Conservation (phyloP, 35 echinoderm and acorn worm species). For the Strongylocentrotus purpuratus region DNA sequence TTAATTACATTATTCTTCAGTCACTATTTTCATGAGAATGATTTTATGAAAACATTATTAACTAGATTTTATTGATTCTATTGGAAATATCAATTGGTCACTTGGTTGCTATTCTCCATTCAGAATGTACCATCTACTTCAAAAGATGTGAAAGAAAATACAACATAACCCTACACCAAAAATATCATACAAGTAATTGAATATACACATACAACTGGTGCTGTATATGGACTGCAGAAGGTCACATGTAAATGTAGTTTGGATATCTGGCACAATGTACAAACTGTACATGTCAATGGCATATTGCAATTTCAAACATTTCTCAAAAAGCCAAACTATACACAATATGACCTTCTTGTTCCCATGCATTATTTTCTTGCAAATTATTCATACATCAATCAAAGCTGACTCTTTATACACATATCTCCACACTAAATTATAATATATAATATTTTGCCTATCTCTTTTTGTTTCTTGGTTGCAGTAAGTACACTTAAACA, state of each 20-base stretch:
- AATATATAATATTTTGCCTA: conserved; percentile 8
- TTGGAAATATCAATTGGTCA: neutral
- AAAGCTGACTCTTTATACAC: conserved; percentile 1
- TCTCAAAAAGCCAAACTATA: conserved; percentile 13
- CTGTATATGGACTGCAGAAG: neutral
- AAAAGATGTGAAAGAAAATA: neutral
- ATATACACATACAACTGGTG: neutral
- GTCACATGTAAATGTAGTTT: neutral
- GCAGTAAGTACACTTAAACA: conserved; percentile 12
- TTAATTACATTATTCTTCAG: neutral
- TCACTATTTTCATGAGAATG: neutral
- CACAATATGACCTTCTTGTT: neutral
- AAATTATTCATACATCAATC: conserved; percentile 13
- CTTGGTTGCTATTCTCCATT: neutral
- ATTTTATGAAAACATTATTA: too few species aligned
- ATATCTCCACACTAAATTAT: conserved; percentile 1
- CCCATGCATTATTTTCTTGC: neutral
- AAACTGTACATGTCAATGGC: neutral
- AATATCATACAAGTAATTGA: neutral
- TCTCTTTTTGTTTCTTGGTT: neutral
- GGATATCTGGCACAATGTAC: neutral
- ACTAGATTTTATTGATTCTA: neutral
- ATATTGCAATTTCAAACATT: neutral
- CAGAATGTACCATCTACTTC: neutral
- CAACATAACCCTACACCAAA: neutral